phyloP scores from a whole-genome alignment of 1,140 invertebrate species.

The Pseudobourletiella spinata region DNA sequence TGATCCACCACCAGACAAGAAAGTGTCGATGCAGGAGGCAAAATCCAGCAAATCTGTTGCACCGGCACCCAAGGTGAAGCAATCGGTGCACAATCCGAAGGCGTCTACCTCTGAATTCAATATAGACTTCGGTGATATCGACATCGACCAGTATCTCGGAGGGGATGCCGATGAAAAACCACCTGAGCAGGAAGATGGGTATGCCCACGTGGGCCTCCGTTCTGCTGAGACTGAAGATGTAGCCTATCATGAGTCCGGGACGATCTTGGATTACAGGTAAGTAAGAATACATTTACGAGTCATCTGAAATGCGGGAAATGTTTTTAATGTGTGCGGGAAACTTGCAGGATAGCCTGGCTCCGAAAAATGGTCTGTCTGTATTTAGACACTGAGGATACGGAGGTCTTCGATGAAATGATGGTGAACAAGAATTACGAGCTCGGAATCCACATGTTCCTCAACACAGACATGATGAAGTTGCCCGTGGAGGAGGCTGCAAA shows the following conservation, averaged over 20 bases:
- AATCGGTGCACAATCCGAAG: background rate
- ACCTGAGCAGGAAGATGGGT: background rate
- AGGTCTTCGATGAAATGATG: slow-evolving; percentile 44
- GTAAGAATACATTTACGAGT: background rate
- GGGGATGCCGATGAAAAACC: background rate
- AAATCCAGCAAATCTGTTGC: too few relatives aligned
- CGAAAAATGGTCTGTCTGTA: slow-evolving; percentile 40
- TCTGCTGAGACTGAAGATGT: too few relatives aligned
- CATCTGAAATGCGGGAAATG: background rate
- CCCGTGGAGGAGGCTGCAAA: slow-evolving; percentile 36
- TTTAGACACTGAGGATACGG: slow-evolving; percentile 40
- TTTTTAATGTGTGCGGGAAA: background rate
- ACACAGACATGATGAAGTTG: slow-evolving; percentile 41
- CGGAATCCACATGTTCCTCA: slow-evolving; percentile 40
- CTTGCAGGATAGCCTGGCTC: slow-evolving; percentile 43
- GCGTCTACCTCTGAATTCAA: background rate
- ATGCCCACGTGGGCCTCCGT: background rate
- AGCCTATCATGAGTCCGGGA: too few relatives aligned
- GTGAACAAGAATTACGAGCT: slow-evolving; percentile 40
- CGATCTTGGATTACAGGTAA: background rate
- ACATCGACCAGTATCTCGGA: background rate
- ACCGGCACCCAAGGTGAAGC: background rate
- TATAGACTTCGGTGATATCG: background rate
- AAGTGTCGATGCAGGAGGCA: too few relatives aligned
- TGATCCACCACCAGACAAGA: too few relatives aligned